These are phyloP conservation scores for Ctena decussata DNA, from an alignment of 2,888 invertebrate species.

Conservation along the genomic window DNA sequence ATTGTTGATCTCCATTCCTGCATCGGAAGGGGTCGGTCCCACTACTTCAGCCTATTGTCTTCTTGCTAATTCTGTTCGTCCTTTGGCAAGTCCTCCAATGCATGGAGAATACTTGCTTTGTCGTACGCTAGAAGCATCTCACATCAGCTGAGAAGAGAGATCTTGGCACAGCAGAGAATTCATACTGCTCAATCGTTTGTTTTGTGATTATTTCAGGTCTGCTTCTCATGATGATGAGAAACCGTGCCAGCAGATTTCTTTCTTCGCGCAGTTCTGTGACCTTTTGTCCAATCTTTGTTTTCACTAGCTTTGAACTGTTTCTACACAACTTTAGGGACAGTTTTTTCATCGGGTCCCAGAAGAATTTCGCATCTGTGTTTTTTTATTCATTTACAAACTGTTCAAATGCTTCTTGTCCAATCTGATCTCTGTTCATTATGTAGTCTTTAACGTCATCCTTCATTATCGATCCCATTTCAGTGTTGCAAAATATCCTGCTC, in stretches of 20 bases:
- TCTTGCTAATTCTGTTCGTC: background rate
- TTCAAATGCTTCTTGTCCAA: background rate
- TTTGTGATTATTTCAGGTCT: no score
- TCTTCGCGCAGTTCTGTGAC: slow-evolving; percentile 2
- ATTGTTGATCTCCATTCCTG: background rate
- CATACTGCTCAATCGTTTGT: no score
- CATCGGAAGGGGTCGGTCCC: background rate
- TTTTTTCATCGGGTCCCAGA: slow-evolving; percentile 11
- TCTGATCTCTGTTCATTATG: slow-evolving; percentile 1
- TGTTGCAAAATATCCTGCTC: background rate
- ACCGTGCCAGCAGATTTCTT: background rate
- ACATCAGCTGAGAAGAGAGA: background rate
- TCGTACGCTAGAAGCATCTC: slow-evolving; percentile 3
- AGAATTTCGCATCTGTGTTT: background rate
- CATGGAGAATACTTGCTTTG: background rate
- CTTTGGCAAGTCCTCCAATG: background rate
- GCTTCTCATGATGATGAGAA: no score
- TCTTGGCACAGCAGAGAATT: no score
- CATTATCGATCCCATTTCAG: background rate
- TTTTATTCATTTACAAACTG: background rate
- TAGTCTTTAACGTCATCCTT: background rate
- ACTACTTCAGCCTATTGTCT: background rate
- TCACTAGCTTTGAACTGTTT: background rate
- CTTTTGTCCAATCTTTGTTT: slow-evolving; percentile 7
- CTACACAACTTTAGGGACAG: background rate